Conservation (phyloP, 2,797 vertebrate species). For the Monodelphis domestica region DNA sequence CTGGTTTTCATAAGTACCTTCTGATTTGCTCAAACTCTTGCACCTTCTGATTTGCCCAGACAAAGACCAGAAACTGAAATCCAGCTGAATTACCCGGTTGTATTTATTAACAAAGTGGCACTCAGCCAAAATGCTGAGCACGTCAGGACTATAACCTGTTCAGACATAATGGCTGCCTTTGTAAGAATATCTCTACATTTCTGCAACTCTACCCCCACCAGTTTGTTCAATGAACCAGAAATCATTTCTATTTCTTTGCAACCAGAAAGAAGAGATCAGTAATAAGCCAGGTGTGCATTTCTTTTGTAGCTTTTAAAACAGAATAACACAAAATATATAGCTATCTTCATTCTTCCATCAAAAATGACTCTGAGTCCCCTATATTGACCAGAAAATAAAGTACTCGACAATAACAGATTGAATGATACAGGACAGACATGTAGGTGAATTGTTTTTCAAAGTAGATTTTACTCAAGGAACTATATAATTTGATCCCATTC, state of each 20-base stretch:
- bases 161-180: conserved; percentile 69
- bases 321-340: conserved; percentile 58
- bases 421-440: not conserved
- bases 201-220: conserved; percentile 68
- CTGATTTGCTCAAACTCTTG: conserved; percentile 40
- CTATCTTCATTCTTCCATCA: conserved; percentile 58
- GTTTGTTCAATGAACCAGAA: conserved; percentile 75
- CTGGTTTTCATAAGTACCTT: conserved; percentile 1
- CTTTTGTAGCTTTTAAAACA: conserved; percentile 31
- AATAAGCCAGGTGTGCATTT: conserved; percentile 58
- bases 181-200: conserved; percentile 53
- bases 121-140: conserved; percentile 67
- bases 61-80: conserved; percentile 81
- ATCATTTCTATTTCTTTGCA: conserved; percentile 63
- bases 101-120: conserved; percentile 79
- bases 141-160: conserved; percentile 3
- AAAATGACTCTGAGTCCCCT: not conserved
- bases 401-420: not conserved
- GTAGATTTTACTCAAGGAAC: not conserved
- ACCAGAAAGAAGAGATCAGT: conserved; percentile 73
- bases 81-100: conserved; percentile 78
- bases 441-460: not conserved
- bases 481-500: not conserved
- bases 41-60: conserved; percentile 78
- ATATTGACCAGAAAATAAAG: not conserved